A percentile compares a stretch with the other conserved stretches of the same genome.
Evolutionary conservation across 2,888 invertebrate species (phyloP).

Genomic region (Artemia sp.): DNA sequence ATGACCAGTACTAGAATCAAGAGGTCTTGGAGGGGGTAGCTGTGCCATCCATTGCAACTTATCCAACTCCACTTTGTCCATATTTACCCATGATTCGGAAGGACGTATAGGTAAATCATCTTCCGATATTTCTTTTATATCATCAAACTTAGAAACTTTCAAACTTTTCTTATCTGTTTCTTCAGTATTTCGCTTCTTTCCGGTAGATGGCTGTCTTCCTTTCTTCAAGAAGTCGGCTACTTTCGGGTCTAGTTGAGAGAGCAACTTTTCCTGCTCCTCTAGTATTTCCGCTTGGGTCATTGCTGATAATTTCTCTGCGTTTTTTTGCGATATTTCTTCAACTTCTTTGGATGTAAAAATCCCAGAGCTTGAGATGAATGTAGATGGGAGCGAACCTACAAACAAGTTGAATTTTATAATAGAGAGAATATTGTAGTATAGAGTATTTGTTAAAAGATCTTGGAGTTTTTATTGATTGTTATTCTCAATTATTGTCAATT

Average conservation of each 20-base stretch:
- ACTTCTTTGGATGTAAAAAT: conserved; percentile 28
- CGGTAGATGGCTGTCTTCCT: conserved; percentile 33
- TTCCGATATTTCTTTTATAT: conserved; percentile 28
- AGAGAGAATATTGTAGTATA: too few species aligned
- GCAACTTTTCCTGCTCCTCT: conserved; percentile 49
- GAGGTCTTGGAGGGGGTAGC: conserved; percentile 36
- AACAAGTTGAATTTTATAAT: not conserved
- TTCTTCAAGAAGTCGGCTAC: conserved; percentile 46
- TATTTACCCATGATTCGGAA: conserved; percentile 49
- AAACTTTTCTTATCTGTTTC: conserved; percentile 14
- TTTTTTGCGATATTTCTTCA: conserved; percentile 51
- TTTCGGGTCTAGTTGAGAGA: conserved; percentile 46
- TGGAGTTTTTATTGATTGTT: too few species aligned
- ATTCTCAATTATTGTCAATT: too few species aligned
- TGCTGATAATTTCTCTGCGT: conserved; percentile 40
- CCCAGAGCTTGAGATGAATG: not conserved
- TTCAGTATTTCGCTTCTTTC: conserved; percentile 23
- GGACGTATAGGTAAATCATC: conserved; percentile 28
- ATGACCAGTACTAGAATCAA: conserved; percentile 33
- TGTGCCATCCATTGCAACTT: conserved; percentile 78
- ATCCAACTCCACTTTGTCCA: conserved; percentile 64
- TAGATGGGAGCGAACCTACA: not conserved
- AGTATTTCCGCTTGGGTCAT: conserved; percentile 59
- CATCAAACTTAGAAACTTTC: not conserved
- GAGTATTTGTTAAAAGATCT: too few species aligned